Evolutionary conservation across 2,888 invertebrate genomes (phyloP).

Genomic region (Xestia c-nigrum): DNA sequence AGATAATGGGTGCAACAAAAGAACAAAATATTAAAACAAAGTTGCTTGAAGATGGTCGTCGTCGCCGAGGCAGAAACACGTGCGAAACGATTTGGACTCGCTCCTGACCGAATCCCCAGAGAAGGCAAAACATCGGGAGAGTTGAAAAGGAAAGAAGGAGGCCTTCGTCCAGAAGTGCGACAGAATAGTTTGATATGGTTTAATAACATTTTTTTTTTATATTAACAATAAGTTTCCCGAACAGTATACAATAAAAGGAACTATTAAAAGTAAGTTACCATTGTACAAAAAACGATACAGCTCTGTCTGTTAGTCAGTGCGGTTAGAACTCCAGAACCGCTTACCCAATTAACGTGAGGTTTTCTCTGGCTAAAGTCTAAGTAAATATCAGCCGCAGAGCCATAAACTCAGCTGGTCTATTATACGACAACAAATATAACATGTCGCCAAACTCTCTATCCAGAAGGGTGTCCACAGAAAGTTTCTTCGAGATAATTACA

Average conservation of each 20-base stretch:
- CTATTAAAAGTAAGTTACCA: neutral
- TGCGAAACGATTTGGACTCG: too few species aligned
- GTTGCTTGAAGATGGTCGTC: too few species aligned
- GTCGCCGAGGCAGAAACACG: too few species aligned
- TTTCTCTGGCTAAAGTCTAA: neutral
- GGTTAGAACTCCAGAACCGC: neutral
- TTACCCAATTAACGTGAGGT: too few species aligned
- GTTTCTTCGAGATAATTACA: conserved; percentile 44
- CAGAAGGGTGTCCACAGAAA: conserved; percentile 24
- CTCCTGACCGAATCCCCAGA: too few species aligned
- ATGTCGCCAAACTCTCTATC: neutral
- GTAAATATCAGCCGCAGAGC: neutral
- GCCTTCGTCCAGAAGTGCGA: too few species aligned
- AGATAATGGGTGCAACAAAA: neutral
- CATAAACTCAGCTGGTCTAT: neutral
- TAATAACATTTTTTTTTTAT: too few species aligned
- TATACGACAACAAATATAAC: conserved; percentile 5
- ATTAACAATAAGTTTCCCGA: too few species aligned
- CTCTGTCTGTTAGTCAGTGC: neutral
- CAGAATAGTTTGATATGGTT: too few species aligned
- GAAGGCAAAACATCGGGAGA: too few species aligned
- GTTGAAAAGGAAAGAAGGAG: too few species aligned
- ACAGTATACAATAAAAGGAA: too few species aligned
- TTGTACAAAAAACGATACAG: neutral
- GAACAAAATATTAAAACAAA: neutral